Conservation (phyloP, 2,888 invertebrate genomes). For the Eilema sororculum region DNA sequence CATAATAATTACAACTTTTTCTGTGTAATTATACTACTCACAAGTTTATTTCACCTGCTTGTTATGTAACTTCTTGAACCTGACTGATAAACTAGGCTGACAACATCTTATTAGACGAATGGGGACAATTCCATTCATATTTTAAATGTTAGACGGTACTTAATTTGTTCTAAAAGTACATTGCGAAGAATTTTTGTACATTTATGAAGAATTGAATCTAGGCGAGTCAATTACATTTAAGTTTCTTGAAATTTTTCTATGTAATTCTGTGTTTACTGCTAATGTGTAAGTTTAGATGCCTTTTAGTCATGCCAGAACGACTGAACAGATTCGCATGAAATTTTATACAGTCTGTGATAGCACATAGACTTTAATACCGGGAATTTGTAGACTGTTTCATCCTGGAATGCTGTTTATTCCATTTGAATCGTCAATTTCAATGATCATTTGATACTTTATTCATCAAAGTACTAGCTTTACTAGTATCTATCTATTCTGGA, state of each 20-base stretch:
- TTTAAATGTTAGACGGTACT: background rate
- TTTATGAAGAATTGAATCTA: background rate
- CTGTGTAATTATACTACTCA: conserved; percentile 1
- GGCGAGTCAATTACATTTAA: background rate
- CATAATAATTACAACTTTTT: conserved; percentile 10
- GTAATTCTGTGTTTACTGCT: no score
- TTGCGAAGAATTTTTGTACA: background rate
- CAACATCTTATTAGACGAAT: conserved; percentile 3
- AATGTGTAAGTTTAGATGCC: no score
- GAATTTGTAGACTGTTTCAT: no score
- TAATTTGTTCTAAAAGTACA: background rate
- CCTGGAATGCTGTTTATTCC: no score
- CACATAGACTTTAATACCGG: no score
- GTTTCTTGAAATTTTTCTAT: no score
- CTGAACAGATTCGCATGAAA: background rate
- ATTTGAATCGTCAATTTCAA: no score
- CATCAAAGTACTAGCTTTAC: no score
- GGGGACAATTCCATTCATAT: background rate
- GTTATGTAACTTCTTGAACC: conserved; percentile 13
- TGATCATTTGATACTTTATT: no score
- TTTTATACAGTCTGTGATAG: background rate
- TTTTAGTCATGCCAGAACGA: background rate
- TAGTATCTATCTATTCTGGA: no score
- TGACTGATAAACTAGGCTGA: conserved; percentile 17
- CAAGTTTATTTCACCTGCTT: background rate